A percentile compares a stretch with the other conserved stretches of the same genome.
Conservation (phyloP, 2,113 vertebrate genomes). For the Callionymus lyra region DNA sequence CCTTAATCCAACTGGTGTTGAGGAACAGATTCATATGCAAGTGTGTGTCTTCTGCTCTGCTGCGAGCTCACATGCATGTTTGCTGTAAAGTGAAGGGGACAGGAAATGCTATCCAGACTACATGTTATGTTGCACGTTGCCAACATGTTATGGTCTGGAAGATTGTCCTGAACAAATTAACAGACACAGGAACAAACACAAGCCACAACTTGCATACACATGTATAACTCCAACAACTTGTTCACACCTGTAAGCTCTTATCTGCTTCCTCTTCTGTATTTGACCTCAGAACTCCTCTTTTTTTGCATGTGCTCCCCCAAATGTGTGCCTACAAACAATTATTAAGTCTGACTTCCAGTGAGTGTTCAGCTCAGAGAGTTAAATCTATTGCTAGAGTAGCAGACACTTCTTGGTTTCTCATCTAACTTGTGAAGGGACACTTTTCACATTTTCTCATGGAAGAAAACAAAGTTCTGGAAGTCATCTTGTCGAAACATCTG, state of each 20-base stretch:
- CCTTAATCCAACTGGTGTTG: no score
- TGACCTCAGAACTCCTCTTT: conserved; percentile 59
- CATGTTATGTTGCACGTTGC: conserved; percentile 38
- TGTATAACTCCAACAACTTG: conserved; percentile 27
- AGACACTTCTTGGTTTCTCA: background rate
- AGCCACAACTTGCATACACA: conserved; percentile 54
- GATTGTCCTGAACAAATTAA: conserved; percentile 48
- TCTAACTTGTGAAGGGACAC: no score
- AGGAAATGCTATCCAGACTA: conserved; percentile 36
- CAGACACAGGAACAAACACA: conserved; percentile 56
- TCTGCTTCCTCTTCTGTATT: conserved; percentile 52
- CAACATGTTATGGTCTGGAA: conserved; percentile 53
- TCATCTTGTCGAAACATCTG: conserved; percentile 60
- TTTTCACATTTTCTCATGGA: conserved; percentile 32
- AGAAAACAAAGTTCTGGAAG: conserved; percentile 48
- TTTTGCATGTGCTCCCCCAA: conserved; percentile 49
- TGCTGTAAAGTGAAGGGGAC: conserved; percentile 26
- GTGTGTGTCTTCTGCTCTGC: background rate
- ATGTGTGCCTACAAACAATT: conserved; percentile 42
- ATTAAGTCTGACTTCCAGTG: conserved; percentile 40
- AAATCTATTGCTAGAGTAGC: conserved; percentile 6
- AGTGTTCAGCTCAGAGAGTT: conserved; percentile 9
- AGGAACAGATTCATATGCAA: no score
- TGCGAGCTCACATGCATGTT: background rate
- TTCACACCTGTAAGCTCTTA: conserved; percentile 67